A percentile compares a stretch with the other conserved stretches of the same genome.
These are phyloP conservation scores for Drosophila ohnishii DNA, from an alignment of 1,140 invertebrate genomes.

Conservation along the genomic window DNA sequence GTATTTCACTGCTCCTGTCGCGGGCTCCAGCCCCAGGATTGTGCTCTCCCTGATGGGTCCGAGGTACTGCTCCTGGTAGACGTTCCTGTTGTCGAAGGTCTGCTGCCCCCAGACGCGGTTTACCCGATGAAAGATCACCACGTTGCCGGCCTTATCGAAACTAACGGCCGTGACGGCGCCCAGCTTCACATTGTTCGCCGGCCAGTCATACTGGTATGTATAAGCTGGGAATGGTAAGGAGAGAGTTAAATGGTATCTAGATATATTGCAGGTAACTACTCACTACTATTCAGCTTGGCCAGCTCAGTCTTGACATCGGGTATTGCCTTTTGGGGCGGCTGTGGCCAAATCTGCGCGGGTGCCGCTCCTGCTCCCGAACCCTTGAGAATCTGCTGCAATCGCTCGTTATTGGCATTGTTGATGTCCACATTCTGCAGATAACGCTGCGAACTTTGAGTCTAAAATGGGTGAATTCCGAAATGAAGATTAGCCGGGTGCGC, in stretches of 20 bases:
- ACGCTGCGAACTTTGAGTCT: constrained; percentile 62
- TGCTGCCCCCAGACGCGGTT: constrained; percentile 87
- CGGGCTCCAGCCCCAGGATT: constrained; percentile 89
- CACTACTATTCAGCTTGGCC: constrained; percentile 74
- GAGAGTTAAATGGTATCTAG: background rate
- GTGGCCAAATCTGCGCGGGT: constrained; percentile 59
- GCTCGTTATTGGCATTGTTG: constrained; percentile 44
- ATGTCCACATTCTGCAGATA: constrained; percentile 58
- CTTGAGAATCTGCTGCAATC: constrained; percentile 77
- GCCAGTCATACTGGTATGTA: constrained; percentile 84
- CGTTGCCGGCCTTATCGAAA: constrained; percentile 88
- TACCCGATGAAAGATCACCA: constrained; percentile 94
- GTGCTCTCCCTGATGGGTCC: constrained; percentile 90
- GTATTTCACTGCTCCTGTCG: constrained; percentile 88
- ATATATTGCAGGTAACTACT: constrained; percentile 10
- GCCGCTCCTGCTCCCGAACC: constrained; percentile 50
- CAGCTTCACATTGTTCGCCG: constrained; percentile 84
- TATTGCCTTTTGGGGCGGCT: constrained; percentile 47
- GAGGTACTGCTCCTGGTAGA: constrained; percentile 85
- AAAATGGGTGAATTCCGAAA: constrained; percentile 3
- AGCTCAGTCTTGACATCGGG: constrained; percentile 72
- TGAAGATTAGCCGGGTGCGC: constrained; percentile 40
- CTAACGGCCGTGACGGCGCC: constrained; percentile 93
- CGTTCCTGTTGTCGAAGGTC: constrained; percentile 87
- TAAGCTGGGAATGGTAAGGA: constrained; percentile 50